Conservation (phyloP, 2,113 vertebrate species). For the Brevimyrus niger region DNA sequence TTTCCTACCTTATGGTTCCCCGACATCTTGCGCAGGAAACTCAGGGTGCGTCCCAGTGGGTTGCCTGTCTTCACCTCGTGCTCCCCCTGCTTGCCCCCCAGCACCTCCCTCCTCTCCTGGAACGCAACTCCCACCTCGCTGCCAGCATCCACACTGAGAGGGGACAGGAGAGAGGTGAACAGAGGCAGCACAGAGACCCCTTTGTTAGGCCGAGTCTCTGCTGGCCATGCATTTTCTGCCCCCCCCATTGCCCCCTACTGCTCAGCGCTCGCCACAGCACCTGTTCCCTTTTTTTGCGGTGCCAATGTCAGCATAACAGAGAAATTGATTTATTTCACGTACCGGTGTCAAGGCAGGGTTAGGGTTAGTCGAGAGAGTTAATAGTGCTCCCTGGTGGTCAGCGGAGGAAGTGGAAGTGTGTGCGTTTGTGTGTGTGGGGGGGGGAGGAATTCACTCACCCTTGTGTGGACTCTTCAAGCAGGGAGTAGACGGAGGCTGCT, state of each 20-base stretch:
- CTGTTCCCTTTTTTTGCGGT: not conserved
- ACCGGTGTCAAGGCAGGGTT: not conserved
- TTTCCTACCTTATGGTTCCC: constrained; percentile 64
- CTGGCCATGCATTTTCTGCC: not conserved
- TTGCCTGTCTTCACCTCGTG: constrained; percentile 29
- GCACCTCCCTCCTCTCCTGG: constrained; percentile 35
- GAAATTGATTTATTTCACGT: not conserved
- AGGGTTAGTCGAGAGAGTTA: not conserved
- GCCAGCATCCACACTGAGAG: constrained; percentile 32
- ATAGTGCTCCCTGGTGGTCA: not conserved
- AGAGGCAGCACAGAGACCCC: not conserved
- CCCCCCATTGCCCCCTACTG: not conserved
- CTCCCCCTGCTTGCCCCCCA: constrained; percentile 6
- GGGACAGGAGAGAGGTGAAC: not conserved
- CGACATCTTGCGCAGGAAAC: constrained; percentile 67
- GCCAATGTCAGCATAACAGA: not conserved
- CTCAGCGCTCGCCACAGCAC: not conserved
- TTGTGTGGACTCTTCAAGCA: constrained; percentile 19
- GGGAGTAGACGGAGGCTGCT: constrained; percentile 15
- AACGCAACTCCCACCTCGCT: constrained; percentile 23
- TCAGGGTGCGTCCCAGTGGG: constrained; percentile 60
- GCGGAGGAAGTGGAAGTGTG: not conserved
- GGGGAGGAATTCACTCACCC: constrained; percentile 16
- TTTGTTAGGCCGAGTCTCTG: not conserved
- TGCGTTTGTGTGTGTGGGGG: not conserved